These are phyloP conservation scores for Lingula anatina DNA, from an alignment of 2,888 invertebrate genomes.

Conservation along the genomic window DNA sequence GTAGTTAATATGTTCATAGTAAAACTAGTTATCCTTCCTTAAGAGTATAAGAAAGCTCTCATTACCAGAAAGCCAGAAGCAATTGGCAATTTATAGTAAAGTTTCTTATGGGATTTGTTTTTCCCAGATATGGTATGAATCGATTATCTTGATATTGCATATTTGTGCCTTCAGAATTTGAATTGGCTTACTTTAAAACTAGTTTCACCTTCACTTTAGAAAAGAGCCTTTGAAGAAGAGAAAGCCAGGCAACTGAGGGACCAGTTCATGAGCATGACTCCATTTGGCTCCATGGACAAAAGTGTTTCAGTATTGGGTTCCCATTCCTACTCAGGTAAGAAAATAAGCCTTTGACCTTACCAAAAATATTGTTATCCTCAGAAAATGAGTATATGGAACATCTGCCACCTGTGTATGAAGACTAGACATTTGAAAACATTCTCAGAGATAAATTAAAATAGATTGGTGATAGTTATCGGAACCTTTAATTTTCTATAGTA, in stretches of 20 bases:
- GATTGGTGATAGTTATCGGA: no score
- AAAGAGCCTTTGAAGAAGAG: slow-evolving; percentile 31
- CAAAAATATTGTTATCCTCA: not conserved
- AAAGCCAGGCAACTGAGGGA: slow-evolving; percentile 25
- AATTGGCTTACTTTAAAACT: no score
- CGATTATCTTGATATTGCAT: no score
- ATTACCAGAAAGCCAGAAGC: not conserved
- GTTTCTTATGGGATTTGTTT: not conserved
- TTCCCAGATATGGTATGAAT: not conserved
- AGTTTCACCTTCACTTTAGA: slow-evolving; percentile 18
- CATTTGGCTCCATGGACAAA: no score
- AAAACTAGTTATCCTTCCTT: not conserved
- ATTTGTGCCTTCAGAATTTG: no score
- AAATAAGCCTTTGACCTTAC: not conserved
- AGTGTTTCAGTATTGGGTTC: not conserved
- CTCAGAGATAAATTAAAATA: no score
- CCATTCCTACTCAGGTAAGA: not conserved
- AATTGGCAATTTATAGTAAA: not conserved
- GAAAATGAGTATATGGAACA: not conserved
- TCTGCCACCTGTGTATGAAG: no score
- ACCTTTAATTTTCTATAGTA: slow-evolving; percentile 4
- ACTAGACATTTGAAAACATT: no score
- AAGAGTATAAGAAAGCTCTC: not conserved
- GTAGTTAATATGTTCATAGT: slow-evolving; percentile 12
- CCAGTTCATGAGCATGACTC: slow-evolving; percentile 31